phyloP scores from a whole-genome alignment of 2,888 invertebrate genomes.

The Linnaemya tessellans region DNA sequence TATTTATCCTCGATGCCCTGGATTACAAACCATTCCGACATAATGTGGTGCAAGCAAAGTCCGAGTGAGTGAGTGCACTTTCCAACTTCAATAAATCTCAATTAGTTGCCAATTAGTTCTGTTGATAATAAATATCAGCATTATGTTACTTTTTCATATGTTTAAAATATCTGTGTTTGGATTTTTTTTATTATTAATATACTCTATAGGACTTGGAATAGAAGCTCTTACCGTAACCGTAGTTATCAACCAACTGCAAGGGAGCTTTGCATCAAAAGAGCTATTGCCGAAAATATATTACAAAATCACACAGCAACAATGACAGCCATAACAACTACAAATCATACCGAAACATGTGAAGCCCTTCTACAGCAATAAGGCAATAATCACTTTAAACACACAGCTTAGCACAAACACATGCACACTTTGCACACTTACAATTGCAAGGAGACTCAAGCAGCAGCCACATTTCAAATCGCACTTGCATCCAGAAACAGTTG shows the following conservation, averaged over 20 bases:
- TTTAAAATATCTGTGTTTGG: not conserved
- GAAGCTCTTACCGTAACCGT: conserved; percentile 5
- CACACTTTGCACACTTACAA: not conserved
- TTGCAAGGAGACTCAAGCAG: not conserved
- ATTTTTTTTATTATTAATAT: not conserved
- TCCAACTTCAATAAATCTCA: too few relatives aligned
- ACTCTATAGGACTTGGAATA: not conserved
- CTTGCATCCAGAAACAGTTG: conserved; percentile 4
- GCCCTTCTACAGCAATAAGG: conserved; percentile 37
- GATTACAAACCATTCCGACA: too few relatives aligned
- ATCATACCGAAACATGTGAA: conserved; percentile 27
- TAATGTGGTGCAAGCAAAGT: too few relatives aligned
- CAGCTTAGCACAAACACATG: conserved; percentile 16
- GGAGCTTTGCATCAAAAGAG: conserved; percentile 21
- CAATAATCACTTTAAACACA: conserved; percentile 38
- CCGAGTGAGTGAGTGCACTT: too few relatives aligned
- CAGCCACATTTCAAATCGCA: not conserved
- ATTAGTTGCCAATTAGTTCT: too few relatives aligned
- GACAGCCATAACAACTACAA: conserved; percentile 30
- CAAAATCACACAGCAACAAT: conserved; percentile 24
- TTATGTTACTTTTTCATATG: too few relatives aligned
- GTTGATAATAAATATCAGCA: too few relatives aligned
- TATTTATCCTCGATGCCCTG: too few relatives aligned
- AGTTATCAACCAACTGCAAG: conserved; percentile 1
- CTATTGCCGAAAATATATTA: conserved; percentile 30